A percentile compares a stretch with the other conserved stretches of the same genome.
These are phyloP conservation scores for Flexamia atlantica DNA, from an alignment of 2,888 invertebrate species.

Conservation along the genomic window DNA sequence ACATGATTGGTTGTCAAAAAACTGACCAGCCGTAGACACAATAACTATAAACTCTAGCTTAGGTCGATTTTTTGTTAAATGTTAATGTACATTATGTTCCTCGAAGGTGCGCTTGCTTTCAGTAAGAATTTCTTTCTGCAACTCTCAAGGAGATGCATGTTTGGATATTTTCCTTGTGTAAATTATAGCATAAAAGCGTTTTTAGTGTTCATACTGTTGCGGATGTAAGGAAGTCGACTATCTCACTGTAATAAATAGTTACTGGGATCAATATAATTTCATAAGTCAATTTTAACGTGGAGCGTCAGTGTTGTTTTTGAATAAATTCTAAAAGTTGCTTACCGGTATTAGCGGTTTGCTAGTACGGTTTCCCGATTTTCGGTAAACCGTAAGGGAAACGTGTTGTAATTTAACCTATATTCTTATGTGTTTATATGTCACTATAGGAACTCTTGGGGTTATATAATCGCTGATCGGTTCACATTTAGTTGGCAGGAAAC, in stretches of 20 bases:
- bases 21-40: too few relatives aligned
- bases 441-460: neutral
- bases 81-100: too few relatives aligned
- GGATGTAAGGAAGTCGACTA: too few relatives aligned
- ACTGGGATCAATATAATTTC: neutral
- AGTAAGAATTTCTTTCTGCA: too few relatives aligned
- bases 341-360: neutral
- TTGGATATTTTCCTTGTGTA: too few relatives aligned
- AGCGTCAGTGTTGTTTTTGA: neutral
- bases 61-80: too few relatives aligned
- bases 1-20: too few relatives aligned
- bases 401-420: neutral
- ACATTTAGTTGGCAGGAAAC: neutral
- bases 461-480: neutral
- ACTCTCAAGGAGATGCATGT: too few relatives aligned
- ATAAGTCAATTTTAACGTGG: neutral
- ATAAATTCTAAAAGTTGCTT: neutral
- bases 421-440: constrained; percentile 14
- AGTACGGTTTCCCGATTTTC: neutral
- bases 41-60: too few relatives aligned
- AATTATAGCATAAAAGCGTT: too few relatives aligned
- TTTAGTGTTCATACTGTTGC: too few relatives aligned
- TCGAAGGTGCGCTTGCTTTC: too few relatives aligned
- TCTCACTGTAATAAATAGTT: neutral
- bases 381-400: neutral